Percentiles rank a stretch among this genome's conserved stretches.
Conservation (phyloP, 2,888 invertebrate genomes). For the Aphrophora alni region DNA sequence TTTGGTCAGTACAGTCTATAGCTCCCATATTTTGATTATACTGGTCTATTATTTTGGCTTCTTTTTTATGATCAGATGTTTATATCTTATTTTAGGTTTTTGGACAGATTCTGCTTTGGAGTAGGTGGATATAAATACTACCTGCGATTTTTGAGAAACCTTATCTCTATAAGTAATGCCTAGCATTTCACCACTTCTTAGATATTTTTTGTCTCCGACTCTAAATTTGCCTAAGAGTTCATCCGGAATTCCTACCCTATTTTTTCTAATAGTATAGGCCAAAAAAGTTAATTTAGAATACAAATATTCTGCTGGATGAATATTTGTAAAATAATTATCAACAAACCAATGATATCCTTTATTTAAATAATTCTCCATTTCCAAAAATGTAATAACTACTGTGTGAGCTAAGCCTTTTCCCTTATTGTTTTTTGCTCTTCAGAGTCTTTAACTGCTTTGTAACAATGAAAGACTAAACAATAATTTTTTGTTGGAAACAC, state of each 20-base stretch:
- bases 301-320: background rate
- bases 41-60: background rate
- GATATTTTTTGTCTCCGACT: background rate
- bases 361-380: conserved; percentile 4
- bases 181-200: background rate
- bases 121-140: background rate
- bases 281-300: background rate
- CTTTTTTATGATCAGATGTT: background rate
- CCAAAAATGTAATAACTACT: background rate
- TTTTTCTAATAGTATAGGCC: background rate
- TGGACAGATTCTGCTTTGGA: background rate
- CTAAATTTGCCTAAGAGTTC: background rate
- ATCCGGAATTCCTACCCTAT: background rate
- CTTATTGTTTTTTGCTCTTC: background rate
- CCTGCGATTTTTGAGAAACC: background rate
- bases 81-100: background rate
- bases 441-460: background rate
- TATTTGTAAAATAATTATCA: background rate
- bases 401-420: no score
- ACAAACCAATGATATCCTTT: no score
- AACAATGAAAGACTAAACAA: no score
- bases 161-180: background rate
- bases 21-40: no score
- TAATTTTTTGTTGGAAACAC: background rate
- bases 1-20: no score